Conservation (phyloP, 2,797 vertebrate genomes). For the Cynopterus sphinx region DNA sequence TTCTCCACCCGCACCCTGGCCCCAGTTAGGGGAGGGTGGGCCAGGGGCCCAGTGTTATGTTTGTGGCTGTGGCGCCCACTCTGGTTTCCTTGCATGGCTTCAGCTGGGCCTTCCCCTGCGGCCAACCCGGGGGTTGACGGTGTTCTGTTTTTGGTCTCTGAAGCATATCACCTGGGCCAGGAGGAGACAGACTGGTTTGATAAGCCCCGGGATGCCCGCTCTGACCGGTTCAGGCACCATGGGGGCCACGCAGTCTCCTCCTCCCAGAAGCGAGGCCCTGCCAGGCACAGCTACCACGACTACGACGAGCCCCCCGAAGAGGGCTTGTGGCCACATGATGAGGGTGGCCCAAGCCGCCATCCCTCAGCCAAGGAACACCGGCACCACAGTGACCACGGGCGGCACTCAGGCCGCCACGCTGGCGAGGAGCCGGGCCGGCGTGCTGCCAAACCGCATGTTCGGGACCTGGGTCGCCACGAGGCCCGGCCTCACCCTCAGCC, state of each 20-base stretch:
- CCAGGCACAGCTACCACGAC: slow-evolving; percentile 97
- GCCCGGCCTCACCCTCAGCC: slow-evolving; percentile 86
- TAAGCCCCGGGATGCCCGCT: slow-evolving; percentile 96
- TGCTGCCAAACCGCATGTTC: slow-evolving; percentile 91
- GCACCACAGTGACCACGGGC: slow-evolving; percentile 93
- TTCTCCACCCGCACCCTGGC: slow-evolving; percentile 38
- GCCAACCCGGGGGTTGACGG: slow-evolving; percentile 87
- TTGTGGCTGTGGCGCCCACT: slow-evolving; percentile 83
- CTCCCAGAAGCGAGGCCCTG: slow-evolving; percentile 92
- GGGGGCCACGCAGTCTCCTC: slow-evolving; percentile 90
- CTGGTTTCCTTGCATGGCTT: slow-evolving; percentile 92
- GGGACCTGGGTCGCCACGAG: slow-evolving; percentile 92
- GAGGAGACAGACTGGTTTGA: slow-evolving; percentile 99
- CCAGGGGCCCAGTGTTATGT: slow-evolving; percentile 62
- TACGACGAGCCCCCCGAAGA: slow-evolving; percentile 97
- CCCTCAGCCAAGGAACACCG: slow-evolving; percentile 93
- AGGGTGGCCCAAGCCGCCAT: slow-evolving; percentile 91
- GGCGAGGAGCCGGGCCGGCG: slow-evolving; percentile 92
- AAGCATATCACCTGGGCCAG: slow-evolving; percentile 99
- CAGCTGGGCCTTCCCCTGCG: slow-evolving; percentile 81
- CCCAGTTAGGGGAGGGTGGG: slow-evolving; percentile 61
- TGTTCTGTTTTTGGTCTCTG: slow-evolving; percentile 94
- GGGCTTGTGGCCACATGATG: slow-evolving; percentile 92
- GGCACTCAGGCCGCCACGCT: slow-evolving; percentile 92
- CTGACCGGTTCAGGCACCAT: slow-evolving; percentile 96